Base-by-base conservation (phyloP, 2,797 vertebrate genomes). In the Mycteria americana region DNA sequence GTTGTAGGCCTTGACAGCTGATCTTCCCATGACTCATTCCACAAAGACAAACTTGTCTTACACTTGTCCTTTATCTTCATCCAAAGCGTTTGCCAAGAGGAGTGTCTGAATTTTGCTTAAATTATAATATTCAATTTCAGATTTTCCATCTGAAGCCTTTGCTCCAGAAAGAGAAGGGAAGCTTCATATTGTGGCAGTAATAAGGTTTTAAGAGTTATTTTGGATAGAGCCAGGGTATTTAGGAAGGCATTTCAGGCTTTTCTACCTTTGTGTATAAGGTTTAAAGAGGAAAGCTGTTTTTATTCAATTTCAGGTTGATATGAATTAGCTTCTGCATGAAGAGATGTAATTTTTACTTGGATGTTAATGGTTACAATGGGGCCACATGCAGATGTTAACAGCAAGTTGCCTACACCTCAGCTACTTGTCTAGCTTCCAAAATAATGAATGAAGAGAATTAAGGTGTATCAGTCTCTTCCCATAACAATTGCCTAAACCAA, bases 1-100 rank as follows among this genome's bases (percentile, higher is more conserved):
- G 91, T 91, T 93, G 92, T 96, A 86, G 95, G 76, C 81, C 85
- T 93, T 96, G 95, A 97, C 92, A 96, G 85, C 92, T 85, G 76
- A 91, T 96, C 95, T 93, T 88, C 85, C 85, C 83, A 27, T 85
- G 96, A 87, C 77, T 96, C 92, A 89, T 69, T 90, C 79, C 73
- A 92, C 89, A 89, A 93, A 89, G 91, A 94, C 75, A 94, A 83
- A 93, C 92, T 91, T 92, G 81, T 96, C 93, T 94, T 78, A 18
- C 25, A 12, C 84, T 91, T 97, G 81, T 94, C 81, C 92, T 93
- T 94, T 89, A 81, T 89, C 81, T 88, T 95, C 87, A 89, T 75
- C 87, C 39, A 67, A 88, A 84, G 69, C 54, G 14, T 88, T 91
- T 94, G 86, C 95, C 84, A 95, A 78, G 57, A 93, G 79, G 69